Conservation (phyloP, 1,140 invertebrate genomes). For the Drosophila ogumai region DNA sequence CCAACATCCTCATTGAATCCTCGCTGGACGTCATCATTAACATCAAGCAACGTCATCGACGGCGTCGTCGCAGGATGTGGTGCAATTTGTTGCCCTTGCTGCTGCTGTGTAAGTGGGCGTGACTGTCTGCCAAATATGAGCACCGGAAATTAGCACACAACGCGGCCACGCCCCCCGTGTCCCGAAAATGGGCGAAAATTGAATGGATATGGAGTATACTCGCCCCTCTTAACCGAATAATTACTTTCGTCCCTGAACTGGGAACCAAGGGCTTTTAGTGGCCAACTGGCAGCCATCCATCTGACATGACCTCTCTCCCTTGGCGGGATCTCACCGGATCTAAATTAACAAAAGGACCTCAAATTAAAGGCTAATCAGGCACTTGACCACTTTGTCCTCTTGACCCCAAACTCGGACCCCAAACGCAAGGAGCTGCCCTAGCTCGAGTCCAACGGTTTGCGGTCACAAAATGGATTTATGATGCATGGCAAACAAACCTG, state of each 20-base stretch:
- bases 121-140: slow-evolving; percentile 77
- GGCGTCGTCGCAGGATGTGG: slow-evolving; percentile 67
- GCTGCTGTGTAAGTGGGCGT: slow-evolving; percentile 67
- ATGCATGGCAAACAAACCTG: slow-evolving; percentile 60
- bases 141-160: slow-evolving; percentile 80
- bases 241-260: slow-evolving; percentile 55
- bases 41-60: slow-evolving; percentile 41
- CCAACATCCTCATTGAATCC: slow-evolving; percentile 2
- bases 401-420: slow-evolving; percentile 30
- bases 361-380: slow-evolving; percentile 80
- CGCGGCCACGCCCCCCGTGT: slow-evolving; percentile 32
- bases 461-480: slow-evolving; percentile 72
- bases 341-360: slow-evolving; percentile 77
- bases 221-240: slow-evolving; percentile 54
- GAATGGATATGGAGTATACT: slow-evolving; percentile 57
- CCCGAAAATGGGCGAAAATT: slow-evolving; percentile 36
- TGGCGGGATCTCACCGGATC: slow-evolving; percentile 55
- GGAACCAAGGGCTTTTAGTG: slow-evolving; percentile 33
- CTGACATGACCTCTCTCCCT: slow-evolving; percentile 16
- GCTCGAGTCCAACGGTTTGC: slow-evolving; percentile 12
- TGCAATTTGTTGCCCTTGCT: slow-evolving; percentile 59
- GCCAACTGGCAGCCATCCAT: slow-evolving; percentile 25
- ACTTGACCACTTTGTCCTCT: slow-evolving; percentile 68
- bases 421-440: slow-evolving; percentile 8
- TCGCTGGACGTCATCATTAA: slow-evolving; percentile 36